A percentile compares a stretch with the other conserved stretches of the same genome.
phyloP scores from a whole-genome alignment of 2,888 invertebrate species.

The Stegophylla sp. region DNA sequence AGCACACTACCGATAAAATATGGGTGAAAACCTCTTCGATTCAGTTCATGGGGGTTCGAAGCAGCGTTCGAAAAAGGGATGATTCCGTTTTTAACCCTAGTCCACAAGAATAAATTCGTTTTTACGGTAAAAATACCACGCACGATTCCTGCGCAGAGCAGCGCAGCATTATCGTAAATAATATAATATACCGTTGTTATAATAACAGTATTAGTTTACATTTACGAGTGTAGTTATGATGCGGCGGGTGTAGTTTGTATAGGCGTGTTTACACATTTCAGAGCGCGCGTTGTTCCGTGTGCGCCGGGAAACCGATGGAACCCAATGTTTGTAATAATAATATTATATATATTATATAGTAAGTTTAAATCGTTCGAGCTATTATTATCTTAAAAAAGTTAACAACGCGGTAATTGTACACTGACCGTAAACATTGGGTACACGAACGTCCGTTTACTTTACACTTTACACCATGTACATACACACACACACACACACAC shows the following conservation, averaged over 20 bases:
- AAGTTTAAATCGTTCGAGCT: neutral
- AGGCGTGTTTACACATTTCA: neutral
- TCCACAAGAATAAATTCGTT: no score
- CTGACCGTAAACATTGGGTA: neutral
- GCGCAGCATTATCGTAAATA: neutral
- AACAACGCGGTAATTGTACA: constrained; percentile 8
- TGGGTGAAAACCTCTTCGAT: no score
- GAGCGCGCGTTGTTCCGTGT: neutral
- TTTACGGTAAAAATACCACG: no score
- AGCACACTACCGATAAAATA: no score
- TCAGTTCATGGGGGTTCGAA: no score
- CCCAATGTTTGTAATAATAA: neutral
- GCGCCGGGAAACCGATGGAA: neutral
- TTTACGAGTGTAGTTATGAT: no score
- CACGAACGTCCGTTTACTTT: neutral
- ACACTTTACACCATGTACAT: neutral
- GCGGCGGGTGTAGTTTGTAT: no score
- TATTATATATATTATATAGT: no score
- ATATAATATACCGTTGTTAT: neutral
- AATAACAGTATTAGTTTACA: no score
- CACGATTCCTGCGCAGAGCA: neutral
- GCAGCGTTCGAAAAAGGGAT: no score
- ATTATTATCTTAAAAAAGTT: constrained; percentile 26
- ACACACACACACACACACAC: no score
- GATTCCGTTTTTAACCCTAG: no score